A percentile compares a stretch with the other conserved stretches of the same genome.
Evolutionary conservation across 2,113 vertebrate genomes (phyloP).

Genomic region (Ictalurus furcatus): DNA sequence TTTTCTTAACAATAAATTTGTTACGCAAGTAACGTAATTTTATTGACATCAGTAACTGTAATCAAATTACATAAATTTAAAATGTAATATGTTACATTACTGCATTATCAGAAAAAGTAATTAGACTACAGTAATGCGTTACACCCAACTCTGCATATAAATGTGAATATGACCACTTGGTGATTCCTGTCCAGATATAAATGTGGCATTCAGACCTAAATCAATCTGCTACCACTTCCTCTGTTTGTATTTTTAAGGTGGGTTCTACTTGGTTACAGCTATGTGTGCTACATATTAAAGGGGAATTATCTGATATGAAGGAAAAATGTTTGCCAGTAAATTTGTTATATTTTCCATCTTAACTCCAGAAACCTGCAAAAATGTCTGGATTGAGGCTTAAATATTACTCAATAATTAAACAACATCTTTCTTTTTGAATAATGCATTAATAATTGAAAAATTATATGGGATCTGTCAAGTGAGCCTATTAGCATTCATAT

Average conservation of each 20-base stretch:
- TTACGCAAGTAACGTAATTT: too few relatives aligned
- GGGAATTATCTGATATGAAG: neutral
- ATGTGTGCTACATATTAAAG: neutral
- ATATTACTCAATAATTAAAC: constrained; percentile 56
- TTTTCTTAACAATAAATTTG: too few relatives aligned
- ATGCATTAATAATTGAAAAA: constrained; percentile 53
- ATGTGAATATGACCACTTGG: neutral
- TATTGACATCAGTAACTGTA: too few relatives aligned
- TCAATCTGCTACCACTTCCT: neutral
- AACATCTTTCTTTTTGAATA: constrained; percentile 48
- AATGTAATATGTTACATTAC: too few relatives aligned
- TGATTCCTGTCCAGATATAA: neutral
- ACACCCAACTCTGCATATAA: too few relatives aligned
- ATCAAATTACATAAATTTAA: too few relatives aligned
- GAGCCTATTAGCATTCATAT: constrained; percentile 48
- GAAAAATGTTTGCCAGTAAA: neutral
- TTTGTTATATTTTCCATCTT: neutral
- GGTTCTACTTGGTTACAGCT: neutral
- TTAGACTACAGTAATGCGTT: too few relatives aligned
- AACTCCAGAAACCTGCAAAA: constrained; percentile 3
- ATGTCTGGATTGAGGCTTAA: constrained; percentile 39
- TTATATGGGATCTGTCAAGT: constrained; percentile 48
- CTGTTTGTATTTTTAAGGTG: neutral
- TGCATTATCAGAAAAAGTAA: too few relatives aligned
- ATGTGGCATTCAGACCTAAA: neutral